Evolutionary conservation across 2,888 invertebrate species (phyloP), one percentile per base, ranked within the genome.

Genomic region (Tachina fera): DNA sequence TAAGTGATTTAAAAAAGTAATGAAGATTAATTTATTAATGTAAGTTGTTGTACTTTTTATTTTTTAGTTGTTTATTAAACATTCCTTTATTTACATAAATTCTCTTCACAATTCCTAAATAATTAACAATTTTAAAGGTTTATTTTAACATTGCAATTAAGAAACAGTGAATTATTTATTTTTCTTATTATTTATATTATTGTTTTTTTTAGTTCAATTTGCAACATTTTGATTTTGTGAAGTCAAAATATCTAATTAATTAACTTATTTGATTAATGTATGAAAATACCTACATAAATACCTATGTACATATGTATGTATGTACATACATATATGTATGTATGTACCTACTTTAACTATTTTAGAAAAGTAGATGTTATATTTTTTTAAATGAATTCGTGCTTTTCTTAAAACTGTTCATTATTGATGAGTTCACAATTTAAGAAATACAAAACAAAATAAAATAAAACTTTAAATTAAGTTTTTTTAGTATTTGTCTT

Each of bases 21-120:
- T 14, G 80, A 88, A 77, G 84, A 87, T 16, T 77, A 56, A 82
- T 68, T 53, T 45, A 76, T 56, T 58, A 75, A 60, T 43, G 9
- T 39, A 70, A 56, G 14, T 1, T 22, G 31, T 47, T 45, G 11
- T 22, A 22, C 3, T 63, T 60, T 41, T 16, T 53, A 68, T 72
- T 74, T 53, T 16, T 22, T n/a, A 31, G 2, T 31, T 31, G 31
- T 67, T 61, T 11, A 49, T 19, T n/a, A 63, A 75, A 75, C 82
- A 31, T 31, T 31, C 31, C 83, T 83, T 82, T 61, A n/a, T n/a
- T n/a, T 9, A 74, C 19, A 19, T 61, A 67, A 68, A 53, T 75
- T 58, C 49, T 14, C 19, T 11, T n/a, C 22, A 14, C 53, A 60
- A 86, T 31, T 31, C 31, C 31, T 31, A 53, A 60, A 53, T 6